Percentiles rank a stretch among this genome's conserved stretches.
phyloP scores from a whole-genome alignment of 2,797 vertebrate genomes.

The Pygocentrus nattereri region DNA sequence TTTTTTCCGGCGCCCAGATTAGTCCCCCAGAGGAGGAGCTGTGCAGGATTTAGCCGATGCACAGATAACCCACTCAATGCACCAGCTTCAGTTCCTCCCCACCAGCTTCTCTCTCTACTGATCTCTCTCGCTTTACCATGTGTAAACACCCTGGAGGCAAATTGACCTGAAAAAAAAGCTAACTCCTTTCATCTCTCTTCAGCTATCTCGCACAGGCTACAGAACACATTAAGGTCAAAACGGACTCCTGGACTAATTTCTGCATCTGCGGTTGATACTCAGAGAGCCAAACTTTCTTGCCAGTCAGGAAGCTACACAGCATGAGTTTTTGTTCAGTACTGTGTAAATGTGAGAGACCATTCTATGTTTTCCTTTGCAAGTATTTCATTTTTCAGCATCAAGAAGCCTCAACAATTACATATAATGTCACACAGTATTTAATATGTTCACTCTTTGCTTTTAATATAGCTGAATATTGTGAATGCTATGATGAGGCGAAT shows the following conservation, averaged over 20 bases:
- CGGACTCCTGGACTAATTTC: slow-evolving; percentile 59
- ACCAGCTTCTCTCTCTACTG: slow-evolving; percentile 35
- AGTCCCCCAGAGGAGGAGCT: slow-evolving; percentile 4
- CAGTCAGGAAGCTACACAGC: background rate
- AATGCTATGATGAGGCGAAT: too few relatives aligned
- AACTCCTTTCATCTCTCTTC: slow-evolving; percentile 75
- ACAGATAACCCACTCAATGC: slow-evolving; percentile 48
- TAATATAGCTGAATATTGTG: too few relatives aligned
- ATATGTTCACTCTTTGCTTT: too few relatives aligned
- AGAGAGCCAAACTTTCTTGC: background rate
- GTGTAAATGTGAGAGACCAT: too few relatives aligned
- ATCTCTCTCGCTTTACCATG: slow-evolving; percentile 73
- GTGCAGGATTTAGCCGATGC: slow-evolving; percentile 34
- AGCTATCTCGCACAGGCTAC: slow-evolving; percentile 63
- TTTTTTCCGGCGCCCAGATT: background rate
- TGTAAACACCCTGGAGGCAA: slow-evolving; percentile 73
- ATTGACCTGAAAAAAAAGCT: slow-evolving; percentile 76
- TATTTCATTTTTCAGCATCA: too few relatives aligned
- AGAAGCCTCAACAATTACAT: too few relatives aligned
- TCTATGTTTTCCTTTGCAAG: too few relatives aligned
- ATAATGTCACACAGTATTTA: too few relatives aligned
- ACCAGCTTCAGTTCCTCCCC: slow-evolving; percentile 35
- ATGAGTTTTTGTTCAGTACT: background rate
- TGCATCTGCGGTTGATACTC: slow-evolving; percentile 56
- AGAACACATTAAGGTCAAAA: slow-evolving; percentile 66